Base-by-base conservation (phyloP, 2,797 vertebrate species). In the Hoplostethus atlanticus region DNA sequence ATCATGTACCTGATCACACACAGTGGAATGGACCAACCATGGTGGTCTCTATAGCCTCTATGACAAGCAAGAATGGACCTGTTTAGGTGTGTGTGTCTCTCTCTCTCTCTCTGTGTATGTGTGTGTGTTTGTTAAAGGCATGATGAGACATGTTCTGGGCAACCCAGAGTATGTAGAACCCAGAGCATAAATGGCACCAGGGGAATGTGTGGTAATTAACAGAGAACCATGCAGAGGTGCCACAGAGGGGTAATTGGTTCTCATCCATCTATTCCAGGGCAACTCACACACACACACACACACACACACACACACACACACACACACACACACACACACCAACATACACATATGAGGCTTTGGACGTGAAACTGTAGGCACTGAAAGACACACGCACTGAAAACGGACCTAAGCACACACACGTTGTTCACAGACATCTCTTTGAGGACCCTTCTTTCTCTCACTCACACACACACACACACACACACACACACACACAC, bases 131-230 rank as follows among this genome's bases (percentile, higher is more conserved):
- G 59, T 63, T 40, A 61, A 59, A 73, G 83, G 69, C 83, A 68
- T 84, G 89, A 90, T 60, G 13, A 76, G 79, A 83, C 89, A 88
- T 69, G 91, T 81, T 77, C 59, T 68, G 31, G 77, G 69, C 56
- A 62, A 48, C 72, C 56, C 60, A 76, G 72, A 55, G 61, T 68
- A 48, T 16, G 38, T 17, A 64, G 71, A 65, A 79, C 28, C 59
- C 54, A 71, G 61, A 70, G 79, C 82, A 69, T 76, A 81, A 84
- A 79, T 76, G 79, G 83, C 77, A 86, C 85, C 46, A 51, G 63
- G 87, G 87, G 82, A 81, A 80, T 79, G 89, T 75, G 74, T 87
- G 76, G 82, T 90, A 91, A 93, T 92, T 89, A 93, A 87, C 68
- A 89, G 80, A 83, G 84, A 86, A 81, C 71, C 58, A 74, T 75